phyloP scores from a whole-genome alignment of 2,113 vertebrate species.

The Castor canadensis region DNA sequence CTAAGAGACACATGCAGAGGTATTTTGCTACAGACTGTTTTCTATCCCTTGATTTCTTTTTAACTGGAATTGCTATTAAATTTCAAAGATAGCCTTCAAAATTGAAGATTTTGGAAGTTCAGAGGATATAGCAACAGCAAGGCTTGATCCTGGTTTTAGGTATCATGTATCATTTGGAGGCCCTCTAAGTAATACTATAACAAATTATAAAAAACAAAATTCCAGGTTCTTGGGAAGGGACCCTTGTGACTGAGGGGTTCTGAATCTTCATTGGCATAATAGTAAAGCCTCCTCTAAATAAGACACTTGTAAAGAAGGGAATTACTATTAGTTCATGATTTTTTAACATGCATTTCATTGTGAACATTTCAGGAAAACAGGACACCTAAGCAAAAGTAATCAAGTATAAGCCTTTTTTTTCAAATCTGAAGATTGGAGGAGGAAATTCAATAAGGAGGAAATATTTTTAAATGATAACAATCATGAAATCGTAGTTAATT shows the following conservation, averaged over 20 bases:
- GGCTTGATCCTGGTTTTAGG: neutral
- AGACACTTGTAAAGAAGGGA: neutral
- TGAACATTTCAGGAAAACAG: neutral
- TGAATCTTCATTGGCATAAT: neutral
- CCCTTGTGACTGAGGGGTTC: neutral
- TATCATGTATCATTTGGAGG: neutral
- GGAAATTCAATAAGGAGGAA: slow-evolving; percentile 1
- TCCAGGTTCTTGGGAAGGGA: neutral
- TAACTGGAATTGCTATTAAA: neutral
- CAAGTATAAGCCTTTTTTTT: neutral
- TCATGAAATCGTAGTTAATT: neutral
- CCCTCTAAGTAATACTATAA: neutral
- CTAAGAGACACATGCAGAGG: neutral
- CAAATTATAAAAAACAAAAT: slow-evolving; percentile 12
- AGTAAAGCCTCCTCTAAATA: neutral
- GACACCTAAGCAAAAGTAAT: slow-evolving; percentile 4
- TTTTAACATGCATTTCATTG: neutral
- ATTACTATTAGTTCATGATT: neutral
- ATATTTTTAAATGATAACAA: slow-evolving; percentile 16
- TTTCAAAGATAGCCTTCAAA: neutral
- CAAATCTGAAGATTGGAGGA: slow-evolving; percentile 6
- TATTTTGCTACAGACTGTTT: neutral
- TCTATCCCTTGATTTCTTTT: slow-evolving; percentile 1
- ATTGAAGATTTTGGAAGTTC: slow-evolving; percentile 20
- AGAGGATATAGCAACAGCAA: neutral